phyloP scores from a whole-genome alignment of 2,888 invertebrate genomes.

The Hydraecia micacea region DNA sequence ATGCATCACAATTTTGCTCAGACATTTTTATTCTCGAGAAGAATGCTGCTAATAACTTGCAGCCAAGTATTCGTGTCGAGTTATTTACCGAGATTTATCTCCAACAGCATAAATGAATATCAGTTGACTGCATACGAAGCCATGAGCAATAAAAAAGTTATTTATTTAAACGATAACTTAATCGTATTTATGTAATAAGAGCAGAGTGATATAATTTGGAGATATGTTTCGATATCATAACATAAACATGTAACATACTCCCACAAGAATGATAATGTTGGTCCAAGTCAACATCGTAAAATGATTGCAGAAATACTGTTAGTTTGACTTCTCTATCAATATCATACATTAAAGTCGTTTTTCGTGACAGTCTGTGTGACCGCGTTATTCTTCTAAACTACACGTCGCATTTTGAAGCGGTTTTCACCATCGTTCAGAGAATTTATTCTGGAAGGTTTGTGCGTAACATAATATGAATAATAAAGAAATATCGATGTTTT shows the following conservation, averaged over 20 bases:
- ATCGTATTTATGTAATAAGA: conserved; percentile 25
- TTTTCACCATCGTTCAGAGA: neutral
- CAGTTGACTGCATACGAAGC: conserved; percentile 35
- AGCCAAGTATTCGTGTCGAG: conserved; percentile 55
- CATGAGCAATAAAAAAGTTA: conserved; percentile 34
- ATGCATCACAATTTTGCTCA: conserved; percentile 12
- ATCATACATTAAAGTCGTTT: neutral
- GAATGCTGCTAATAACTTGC: conserved; percentile 34
- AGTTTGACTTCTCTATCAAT: neutral
- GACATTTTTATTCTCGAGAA: conserved; percentile 26
- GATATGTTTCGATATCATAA: conserved; percentile 12
- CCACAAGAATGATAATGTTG: conserved; percentile 7
- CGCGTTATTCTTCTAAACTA: conserved; percentile 1
- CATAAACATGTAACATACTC: conserved; percentile 21
- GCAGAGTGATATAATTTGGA: conserved; percentile 17
- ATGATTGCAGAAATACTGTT: neutral
- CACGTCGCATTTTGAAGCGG: neutral
- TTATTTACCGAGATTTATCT: conserved; percentile 57
- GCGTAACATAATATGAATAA: neutral
- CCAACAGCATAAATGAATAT: conserved; percentile 55
- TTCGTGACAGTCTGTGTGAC: neutral
- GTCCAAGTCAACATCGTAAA: neutral
- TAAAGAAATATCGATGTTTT: neutral
- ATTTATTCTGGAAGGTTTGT: neutral
- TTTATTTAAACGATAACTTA: conserved; percentile 47